These are phyloP conservation scores for Pinctada fucata DNA, from an alignment of 2,888 invertebrate genomes.

Conservation along the genomic window DNA sequence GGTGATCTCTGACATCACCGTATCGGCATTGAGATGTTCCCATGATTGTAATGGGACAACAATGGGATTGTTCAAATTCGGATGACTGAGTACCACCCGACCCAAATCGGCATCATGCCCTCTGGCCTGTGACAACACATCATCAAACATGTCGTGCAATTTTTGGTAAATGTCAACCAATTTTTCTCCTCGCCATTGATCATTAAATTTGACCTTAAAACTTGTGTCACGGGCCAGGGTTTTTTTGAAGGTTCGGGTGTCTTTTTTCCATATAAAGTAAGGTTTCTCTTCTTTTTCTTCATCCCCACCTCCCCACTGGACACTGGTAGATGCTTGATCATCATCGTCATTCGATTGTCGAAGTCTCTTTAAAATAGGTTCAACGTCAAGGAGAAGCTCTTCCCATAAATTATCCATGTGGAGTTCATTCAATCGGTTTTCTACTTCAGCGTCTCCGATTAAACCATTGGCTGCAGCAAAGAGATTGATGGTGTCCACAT, in stretches of 20 bases:
- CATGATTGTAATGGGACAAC: constrained; percentile 44
- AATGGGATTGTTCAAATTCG: constrained; percentile 40
- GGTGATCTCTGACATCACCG: constrained; percentile 35
- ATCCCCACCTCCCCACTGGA: constrained; percentile 5
- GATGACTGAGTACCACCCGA: constrained; percentile 31
- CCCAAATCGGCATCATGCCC: constrained; percentile 38
- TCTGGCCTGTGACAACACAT: constrained; percentile 31
- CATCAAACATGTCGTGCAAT: background rate
- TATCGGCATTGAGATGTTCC: constrained; percentile 34
- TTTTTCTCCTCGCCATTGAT: constrained; percentile 14
- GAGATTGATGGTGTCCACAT: constrained; percentile 4
- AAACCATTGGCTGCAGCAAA: constrained; percentile 8
- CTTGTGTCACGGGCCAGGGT: constrained; percentile 17
- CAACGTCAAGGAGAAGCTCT: background rate
- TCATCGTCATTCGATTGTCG: background rate
- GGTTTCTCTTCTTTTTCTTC: background rate
- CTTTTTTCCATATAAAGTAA: constrained; percentile 15
- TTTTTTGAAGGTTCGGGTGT: constrained; percentile 17
- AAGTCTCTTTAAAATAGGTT: background rate
- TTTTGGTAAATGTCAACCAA: constrained; percentile 14
- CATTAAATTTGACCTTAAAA: background rate
- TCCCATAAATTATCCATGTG: constrained; percentile 10
- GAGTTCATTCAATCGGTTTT: too few relatives aligned
- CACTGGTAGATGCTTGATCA: constrained; percentile 3
- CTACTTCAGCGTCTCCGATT: background rate